Evolutionary conservation across 2,888 invertebrate species (phyloP), one percentile per base, ranked within the genome.

Genomic region (Euzophera pinguis): DNA sequence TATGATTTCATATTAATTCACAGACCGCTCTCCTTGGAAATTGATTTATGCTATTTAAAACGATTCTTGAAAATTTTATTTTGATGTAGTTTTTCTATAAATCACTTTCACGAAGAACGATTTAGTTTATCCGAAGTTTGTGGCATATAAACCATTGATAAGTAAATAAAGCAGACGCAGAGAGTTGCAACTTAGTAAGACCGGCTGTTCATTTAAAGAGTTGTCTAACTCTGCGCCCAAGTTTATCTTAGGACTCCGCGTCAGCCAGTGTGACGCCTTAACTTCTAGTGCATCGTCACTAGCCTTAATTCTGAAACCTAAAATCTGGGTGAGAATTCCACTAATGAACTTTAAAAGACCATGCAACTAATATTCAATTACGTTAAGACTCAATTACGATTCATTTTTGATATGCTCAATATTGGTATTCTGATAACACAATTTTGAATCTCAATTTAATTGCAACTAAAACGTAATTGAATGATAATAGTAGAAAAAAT

Each of bases 11-110:
- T 76, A 81, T 80, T 78, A 78, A 66, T n/a, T n/a, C n/a, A n/a
- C n/a, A 60, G 60, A 65, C 70, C 68, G 61, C 69, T 69, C 63
- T 63, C 65, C 63, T 62, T 65, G 74, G 69, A 69, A 78, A 78
- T 76, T 77, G 76, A 80, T 79, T 78, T 78, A 78, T 77, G 73
- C 71, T 73, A 71, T 75, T 74, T 73, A 64, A 71, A 75, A 78
- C 72, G 66, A 65, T 58, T 62, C 55, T n/a, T n/a, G n/a, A n/a
- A n/a, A n/a, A n/a, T n/a, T n/a, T n/a, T n/a, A n/a, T n/a, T n/a
- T n/a, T n/a, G n/a, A n/a, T n/a, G 64, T 67, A 64, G 62, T 64
- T 65, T 58, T 22, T 22, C 2, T 22, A 22, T 22, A 22, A 22
- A 22, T 22, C 22, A 5, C 22, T 6, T 10, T 10, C 27, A 12